phyloP scores from a whole-genome alignment of 1,140 invertebrate genomes.

The Papilio machaon region DNA sequence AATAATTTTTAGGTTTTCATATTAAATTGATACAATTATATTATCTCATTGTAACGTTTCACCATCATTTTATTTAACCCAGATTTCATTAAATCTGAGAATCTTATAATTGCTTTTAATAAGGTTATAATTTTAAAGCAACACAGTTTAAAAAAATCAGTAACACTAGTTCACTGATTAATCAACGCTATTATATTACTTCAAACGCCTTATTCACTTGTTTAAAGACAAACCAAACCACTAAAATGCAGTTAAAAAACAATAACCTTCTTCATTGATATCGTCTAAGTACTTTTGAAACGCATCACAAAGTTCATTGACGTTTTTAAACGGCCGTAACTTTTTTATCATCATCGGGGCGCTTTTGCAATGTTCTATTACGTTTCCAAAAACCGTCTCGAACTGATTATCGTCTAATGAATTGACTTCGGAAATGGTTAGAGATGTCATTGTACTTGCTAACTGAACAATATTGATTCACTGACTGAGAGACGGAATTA shows the following conservation, averaged over 20 bases:
- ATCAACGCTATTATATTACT: neutral
- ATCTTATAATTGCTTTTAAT: neutral
- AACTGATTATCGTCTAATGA: slow-evolving; percentile 82
- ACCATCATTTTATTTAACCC: too few species aligned
- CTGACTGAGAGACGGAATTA: slow-evolving; percentile 1
- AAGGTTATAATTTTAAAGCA: neutral
- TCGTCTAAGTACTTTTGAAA: slow-evolving; percentile 83
- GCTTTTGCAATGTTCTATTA: slow-evolving; percentile 84
- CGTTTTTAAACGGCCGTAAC: slow-evolving; percentile 82
- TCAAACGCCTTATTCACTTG: neutral
- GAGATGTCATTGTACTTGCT: slow-evolving; percentile 43
- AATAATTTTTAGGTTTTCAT: slow-evolving; percentile 46
- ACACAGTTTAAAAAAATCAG: neutral
- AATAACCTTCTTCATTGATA: slow-evolving; percentile 80
- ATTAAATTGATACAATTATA: neutral
- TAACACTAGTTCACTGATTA: neutral
- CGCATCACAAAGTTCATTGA: slow-evolving; percentile 79
- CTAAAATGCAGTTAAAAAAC: slow-evolving; percentile 14
- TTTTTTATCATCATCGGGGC: slow-evolving; percentile 81
- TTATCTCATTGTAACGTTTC: neutral
- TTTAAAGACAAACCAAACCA: neutral
- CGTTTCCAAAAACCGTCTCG: slow-evolving; percentile 84
- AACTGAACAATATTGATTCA: slow-evolving; percentile 30
- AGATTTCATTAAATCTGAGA: neutral
- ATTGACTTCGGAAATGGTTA: slow-evolving; percentile 81